Conservation (phyloP, 2,113 vertebrate genomes). For the Asarcornis scutulata region DNA sequence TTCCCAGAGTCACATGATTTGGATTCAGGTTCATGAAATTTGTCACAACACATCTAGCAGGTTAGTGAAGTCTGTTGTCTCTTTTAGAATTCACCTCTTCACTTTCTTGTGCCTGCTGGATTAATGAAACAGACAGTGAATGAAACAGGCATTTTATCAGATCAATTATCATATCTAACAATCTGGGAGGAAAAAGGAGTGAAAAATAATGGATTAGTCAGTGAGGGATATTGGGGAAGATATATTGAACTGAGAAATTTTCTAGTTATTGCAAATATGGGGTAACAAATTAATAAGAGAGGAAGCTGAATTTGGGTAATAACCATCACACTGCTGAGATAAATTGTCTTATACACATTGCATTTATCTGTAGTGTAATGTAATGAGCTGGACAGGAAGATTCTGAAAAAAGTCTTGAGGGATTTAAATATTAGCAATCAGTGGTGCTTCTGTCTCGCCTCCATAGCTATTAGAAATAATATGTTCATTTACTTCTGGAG, state of each 20-base stretch:
- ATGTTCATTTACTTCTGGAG: not conserved
- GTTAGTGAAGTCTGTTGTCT: not conserved
- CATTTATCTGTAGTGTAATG: not conserved
- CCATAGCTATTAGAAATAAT: not conserved
- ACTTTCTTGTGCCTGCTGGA: not conserved
- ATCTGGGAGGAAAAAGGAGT: not conserved
- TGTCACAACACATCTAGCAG: not conserved
- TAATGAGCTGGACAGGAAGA: not conserved
- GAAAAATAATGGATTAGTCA: not conserved
- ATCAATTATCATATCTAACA: conserved; percentile 33
- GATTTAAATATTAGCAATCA: not conserved
- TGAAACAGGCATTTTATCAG: not conserved
- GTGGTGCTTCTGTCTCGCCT: not conserved
- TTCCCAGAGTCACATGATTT: not conserved
- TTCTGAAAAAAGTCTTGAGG: not conserved
- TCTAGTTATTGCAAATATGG: not conserved
- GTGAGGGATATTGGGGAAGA: not conserved
- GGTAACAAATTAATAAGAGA: conserved; percentile 14
- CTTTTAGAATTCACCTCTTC: conserved; percentile 6
- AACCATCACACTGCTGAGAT: not conserved
- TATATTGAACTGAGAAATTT: conserved; percentile 18
- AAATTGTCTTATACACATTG: not conserved
- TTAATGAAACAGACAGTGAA: not conserved
- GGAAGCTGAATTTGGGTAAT: not conserved
- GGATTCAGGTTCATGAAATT: not conserved